Evolutionary conservation across 92 coral and sea anemone genomes (phyloP), one percentile per base, ranked within the genome.

Genomic region (Actinernus sp.): DNA sequence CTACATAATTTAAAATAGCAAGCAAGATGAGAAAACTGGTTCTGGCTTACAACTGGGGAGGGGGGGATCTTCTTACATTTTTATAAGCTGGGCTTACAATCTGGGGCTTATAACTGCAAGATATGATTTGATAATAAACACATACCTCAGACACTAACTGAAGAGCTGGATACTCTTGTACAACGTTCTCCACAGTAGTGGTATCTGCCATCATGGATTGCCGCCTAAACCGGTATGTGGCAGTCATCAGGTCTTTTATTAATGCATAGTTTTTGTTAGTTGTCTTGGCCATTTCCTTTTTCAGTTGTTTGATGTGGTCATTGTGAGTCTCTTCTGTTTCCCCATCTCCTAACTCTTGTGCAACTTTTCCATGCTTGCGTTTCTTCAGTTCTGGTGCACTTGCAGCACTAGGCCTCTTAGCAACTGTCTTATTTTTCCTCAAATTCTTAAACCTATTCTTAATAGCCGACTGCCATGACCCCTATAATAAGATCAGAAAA

Each of bases 391-490:
- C 39, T 20, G 51, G 18, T 23, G 19, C 22, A n/a, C 26, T 44
- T 39, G 53, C 53, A 26, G 19, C 55, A 41, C 38, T 36, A 28
- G 36, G 18, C 11, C 32, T 18, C 12, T 41, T 20, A 33, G 49
- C 17, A n/a, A 59, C 21, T 28, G 53, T 27, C 66, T 63, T 65
- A 26, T 51, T 60, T 47, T 57, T 84, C 59, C 86, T 60, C 32
- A 78, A 30, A 48, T 84, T 84, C 49, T 84, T 84, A 34, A 84
- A 84, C 32, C 85, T 14, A 47, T 84, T 22, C 43, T 67, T 63
- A 40, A 84, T 20, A 19, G 90, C 90, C 49, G 44, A 63, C 36
- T 60, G 44, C 90, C 90, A 84, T 55, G 90, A 84, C 29, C 79
- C 85, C 90, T 78, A 46, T 27, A 18, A 45, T n/a, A n/a, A n/a